phyloP scores from a whole-genome alignment of 2,797 vertebrate species.

The Parauchenoglanis ngamensis region DNA sequence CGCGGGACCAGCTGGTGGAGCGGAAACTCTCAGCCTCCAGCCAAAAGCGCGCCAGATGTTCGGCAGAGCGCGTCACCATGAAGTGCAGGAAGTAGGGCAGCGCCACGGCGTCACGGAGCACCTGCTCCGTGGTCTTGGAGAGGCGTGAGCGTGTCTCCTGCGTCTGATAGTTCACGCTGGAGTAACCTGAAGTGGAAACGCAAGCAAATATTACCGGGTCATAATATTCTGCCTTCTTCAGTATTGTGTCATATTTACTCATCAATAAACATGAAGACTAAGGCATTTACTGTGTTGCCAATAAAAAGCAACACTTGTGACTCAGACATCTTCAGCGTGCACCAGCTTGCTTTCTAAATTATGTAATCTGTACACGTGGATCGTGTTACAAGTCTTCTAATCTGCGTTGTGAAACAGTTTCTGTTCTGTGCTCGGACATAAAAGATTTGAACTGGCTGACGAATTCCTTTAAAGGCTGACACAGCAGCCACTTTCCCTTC shows the following conservation, averaged over 20 bases:
- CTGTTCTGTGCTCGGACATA: not conserved
- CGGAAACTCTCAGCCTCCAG: constrained; percentile 94
- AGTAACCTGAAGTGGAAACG: constrained; percentile 81
- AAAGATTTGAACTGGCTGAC: constrained; percentile 4
- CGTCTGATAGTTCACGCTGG: constrained; percentile 92
- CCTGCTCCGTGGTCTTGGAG: constrained; percentile 94
- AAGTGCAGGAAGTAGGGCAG: constrained; percentile 93
- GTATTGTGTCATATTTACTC: not conserved
- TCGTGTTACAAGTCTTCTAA: not conserved
- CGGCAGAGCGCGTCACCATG: constrained; percentile 87
- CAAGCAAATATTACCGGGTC: constrained; percentile 6
- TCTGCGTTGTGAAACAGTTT: not conserved
- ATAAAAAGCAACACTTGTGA: not conserved
- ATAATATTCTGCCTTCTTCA: not conserved
- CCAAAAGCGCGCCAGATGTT: constrained; percentile 95
- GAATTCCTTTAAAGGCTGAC: constrained; percentile 3
- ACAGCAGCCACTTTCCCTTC: constrained; percentile 19
- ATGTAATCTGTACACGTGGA: not conserved
- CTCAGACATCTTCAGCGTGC: not conserved
- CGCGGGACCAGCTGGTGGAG: constrained; percentile 91
- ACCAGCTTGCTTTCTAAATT: not conserved
- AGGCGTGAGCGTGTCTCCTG: constrained; percentile 94
- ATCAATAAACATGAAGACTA: not conserved
- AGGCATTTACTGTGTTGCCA: not conserved
- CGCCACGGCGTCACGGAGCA: constrained; percentile 86